A percentile compares a stretch with the other conserved stretches of the same genome.
phyloP scores from a whole-genome alignment of 2,113 vertebrate species.

The Varanus komodoensis region DNA sequence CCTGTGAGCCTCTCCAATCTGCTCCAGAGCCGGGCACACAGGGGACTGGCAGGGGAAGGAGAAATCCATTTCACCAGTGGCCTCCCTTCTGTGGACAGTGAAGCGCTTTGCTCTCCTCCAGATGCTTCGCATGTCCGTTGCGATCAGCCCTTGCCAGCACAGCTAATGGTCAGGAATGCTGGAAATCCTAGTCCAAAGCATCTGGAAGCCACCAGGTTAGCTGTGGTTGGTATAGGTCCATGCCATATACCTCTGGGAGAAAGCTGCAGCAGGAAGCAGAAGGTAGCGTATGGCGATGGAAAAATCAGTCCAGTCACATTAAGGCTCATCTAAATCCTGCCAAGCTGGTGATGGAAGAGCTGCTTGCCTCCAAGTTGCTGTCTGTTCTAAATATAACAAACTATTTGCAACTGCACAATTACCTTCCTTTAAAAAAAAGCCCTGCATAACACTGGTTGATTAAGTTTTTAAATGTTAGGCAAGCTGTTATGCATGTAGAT shows the following conservation, averaged over 20 bases:
- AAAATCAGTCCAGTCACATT: conserved; percentile 10
- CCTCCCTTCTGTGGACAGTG: no score
- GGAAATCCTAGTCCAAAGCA: background rate
- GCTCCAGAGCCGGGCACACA: no score
- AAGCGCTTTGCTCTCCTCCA: no score
- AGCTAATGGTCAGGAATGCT: no score
- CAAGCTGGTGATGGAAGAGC: conserved; percentile 27
- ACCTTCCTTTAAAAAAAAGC: conserved; percentile 38
- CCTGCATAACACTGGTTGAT: conserved; percentile 56
- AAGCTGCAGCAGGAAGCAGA: background rate
- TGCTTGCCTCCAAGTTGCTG: background rate
- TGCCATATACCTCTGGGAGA: background rate
- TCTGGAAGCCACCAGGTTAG: background rate
- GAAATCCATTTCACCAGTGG: no score
- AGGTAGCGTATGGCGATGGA: background rate
- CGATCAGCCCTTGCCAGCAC: no score
- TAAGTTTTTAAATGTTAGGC: conserved; percentile 48
- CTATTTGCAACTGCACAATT: conserved; percentile 49
- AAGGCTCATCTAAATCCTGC: conserved; percentile 19
- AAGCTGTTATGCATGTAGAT: conserved; percentile 33
- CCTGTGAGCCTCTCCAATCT: no score
- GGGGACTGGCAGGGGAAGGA: no score
- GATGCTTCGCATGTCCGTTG: no score
- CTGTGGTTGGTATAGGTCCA: background rate
- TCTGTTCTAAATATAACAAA: conserved; percentile 52